Percentiles rank a stretch among this genome's conserved stretches.
These are phyloP conservation scores for Ostrea denselamellosa DNA, from an alignment of 1,140 invertebrate species.

Conservation along the genomic window DNA sequence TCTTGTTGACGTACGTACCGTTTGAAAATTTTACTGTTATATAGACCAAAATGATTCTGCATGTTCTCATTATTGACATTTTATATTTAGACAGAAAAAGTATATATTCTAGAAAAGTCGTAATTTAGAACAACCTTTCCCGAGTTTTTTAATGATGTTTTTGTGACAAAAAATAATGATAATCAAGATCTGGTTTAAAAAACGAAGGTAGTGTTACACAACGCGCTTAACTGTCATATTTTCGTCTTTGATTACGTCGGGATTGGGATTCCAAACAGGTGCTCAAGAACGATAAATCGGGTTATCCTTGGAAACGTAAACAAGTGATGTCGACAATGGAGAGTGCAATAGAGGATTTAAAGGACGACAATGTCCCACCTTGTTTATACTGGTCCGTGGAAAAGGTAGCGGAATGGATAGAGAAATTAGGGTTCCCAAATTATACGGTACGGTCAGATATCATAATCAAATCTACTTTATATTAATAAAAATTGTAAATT, in stretches of 20 bases:
- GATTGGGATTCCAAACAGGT: constrained; percentile 6
- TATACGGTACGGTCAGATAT: constrained; percentile 63
- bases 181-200: too few relatives aligned
- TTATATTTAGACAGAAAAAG: not conserved
- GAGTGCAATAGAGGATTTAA: constrained; percentile 67
- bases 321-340: constrained; percentile 52
- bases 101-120: not conserved
- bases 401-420: constrained; percentile 75
- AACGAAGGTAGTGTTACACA: too few relatives aligned
- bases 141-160: too few relatives aligned
- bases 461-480: not conserved
- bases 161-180: too few relatives aligned
- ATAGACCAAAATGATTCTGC: not conserved
- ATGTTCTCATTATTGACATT: constrained; percentile 2
- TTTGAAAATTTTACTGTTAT: not conserved
- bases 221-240: too few relatives aligned
- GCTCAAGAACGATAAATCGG: constrained; percentile 49
- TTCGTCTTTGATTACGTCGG: not conserved
- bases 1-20: not conserved
- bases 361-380: constrained; percentile 68
- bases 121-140: not conserved
- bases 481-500: not conserved
- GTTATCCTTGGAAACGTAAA: constrained; percentile 52
- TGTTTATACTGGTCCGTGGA: constrained; percentile 72
- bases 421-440: constrained; percentile 73